phyloP scores from a whole-genome alignment of 2,888 invertebrate genomes.

The Ceraclea dissimilis region DNA sequence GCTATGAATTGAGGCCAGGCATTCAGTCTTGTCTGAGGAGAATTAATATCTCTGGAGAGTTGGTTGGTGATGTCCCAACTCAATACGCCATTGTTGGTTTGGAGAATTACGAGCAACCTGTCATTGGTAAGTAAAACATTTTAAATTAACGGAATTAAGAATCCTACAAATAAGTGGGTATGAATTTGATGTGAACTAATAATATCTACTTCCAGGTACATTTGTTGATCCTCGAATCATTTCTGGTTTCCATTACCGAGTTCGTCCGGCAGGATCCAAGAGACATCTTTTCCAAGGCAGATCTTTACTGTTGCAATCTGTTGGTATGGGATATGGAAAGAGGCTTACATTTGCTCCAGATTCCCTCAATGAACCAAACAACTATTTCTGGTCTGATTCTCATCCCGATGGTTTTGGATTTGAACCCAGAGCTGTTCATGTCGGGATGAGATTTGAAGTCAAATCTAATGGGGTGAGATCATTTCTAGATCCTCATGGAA shows the following conservation, averaged over 20 bases:
- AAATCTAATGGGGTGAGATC: constrained; percentile 48
- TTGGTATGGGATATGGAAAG: constrained; percentile 72
- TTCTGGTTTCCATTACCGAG: constrained; percentile 66
- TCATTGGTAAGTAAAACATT: constrained; percentile 49
- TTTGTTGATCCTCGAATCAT: constrained; percentile 64
- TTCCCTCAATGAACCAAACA: constrained; percentile 50
- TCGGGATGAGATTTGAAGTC: constrained; percentile 58
- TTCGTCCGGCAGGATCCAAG: constrained; percentile 58
- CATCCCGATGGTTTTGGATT: constrained; percentile 64
- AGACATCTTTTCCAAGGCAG: constrained; percentile 59
- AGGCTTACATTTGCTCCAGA: constrained; percentile 65
- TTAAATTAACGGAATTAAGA: not conserved
- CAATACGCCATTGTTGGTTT: constrained; percentile 59
- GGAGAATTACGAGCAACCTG: constrained; percentile 60
- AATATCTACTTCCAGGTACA: constrained; percentile 45
- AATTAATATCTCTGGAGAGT: constrained; percentile 53
- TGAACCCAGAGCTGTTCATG: constrained; percentile 58
- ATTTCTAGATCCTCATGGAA: not conserved
- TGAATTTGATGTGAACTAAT: not conserved
- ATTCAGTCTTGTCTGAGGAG: constrained; percentile 55
- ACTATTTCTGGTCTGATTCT: constrained; percentile 73
- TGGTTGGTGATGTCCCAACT: constrained; percentile 59
- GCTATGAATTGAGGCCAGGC: constrained; percentile 57
- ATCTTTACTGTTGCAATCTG: constrained; percentile 52
- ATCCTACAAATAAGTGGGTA: not conserved